Conservation (phyloP, 92 coral and sea anemone species). For the Pocillopora meandrina region DNA sequence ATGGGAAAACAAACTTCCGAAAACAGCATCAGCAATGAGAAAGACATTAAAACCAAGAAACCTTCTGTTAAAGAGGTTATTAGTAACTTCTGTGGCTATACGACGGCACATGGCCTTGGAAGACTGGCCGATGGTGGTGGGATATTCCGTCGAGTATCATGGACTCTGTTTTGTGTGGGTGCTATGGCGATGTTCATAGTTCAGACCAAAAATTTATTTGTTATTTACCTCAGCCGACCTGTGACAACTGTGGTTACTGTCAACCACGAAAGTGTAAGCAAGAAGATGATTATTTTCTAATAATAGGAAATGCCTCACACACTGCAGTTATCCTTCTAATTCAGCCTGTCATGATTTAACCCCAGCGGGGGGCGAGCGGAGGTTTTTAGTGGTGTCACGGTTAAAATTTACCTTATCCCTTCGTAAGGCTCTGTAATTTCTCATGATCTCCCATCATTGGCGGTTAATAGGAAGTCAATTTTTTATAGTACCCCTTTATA, state of each 20-base stretch:
- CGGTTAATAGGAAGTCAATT: no score
- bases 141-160: slow-evolving; percentile 44
- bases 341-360: no score
- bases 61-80: slow-evolving; percentile 27
- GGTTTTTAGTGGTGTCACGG: no score
- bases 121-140: slow-evolving; percentile 46
- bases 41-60: not conserved
- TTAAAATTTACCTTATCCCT: no score
- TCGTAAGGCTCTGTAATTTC: no score
- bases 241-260: slow-evolving; percentile 49
- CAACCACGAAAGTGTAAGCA: slow-evolving; percentile 54
- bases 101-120: slow-evolving; percentile 61
- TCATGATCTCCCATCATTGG: no score
- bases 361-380: no score
- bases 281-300: not conserved
- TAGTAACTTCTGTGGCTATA: slow-evolving; percentile 47
- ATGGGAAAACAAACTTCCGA: not conserved
- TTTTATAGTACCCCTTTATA: no score
- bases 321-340: not conserved
- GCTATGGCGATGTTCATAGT: slow-evolving; percentile 44
- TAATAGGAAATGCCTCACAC: not conserved
- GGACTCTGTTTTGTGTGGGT: slow-evolving; percentile 49
- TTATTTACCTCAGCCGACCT: slow-evolving; percentile 38
- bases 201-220: slow-evolving; percentile 35
- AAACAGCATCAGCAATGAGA: not conserved